Evolutionary conservation across 2,888 invertebrate species (phyloP).

Genomic region (Chorisops tibialis): DNA sequence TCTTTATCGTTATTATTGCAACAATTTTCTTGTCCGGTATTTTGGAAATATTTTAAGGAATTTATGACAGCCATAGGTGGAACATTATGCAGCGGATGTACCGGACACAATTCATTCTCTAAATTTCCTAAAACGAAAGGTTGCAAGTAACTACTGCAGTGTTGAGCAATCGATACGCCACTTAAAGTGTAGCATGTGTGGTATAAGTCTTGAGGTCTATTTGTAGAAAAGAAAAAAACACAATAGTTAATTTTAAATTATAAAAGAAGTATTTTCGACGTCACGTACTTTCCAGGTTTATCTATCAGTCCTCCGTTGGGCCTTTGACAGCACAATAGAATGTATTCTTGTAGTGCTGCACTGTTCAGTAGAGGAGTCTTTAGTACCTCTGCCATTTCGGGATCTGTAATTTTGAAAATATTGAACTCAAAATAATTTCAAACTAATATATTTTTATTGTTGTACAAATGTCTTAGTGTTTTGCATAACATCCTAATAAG

Average conservation of each 20-base stretch:
- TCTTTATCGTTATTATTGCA: too few species aligned
- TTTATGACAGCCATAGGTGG: constrained; percentile 62
- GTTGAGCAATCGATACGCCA: constrained; percentile 91
- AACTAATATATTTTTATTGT: too few species aligned
- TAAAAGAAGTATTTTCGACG: neutral
- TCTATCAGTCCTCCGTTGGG: constrained; percentile 86
- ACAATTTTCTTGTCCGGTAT: too few species aligned
- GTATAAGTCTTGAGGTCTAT: constrained; percentile 83
- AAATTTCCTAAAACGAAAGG: constrained; percentile 63
- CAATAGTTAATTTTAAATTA: constrained; percentile 11
- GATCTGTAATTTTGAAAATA: constrained; percentile 10
- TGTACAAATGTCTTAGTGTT: too few species aligned
- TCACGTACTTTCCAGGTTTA: constrained; percentile 88
- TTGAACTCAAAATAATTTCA: too few species aligned
- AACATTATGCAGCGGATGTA: constrained; percentile 82
- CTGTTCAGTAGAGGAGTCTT: constrained; percentile 66
- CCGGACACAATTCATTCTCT: constrained; percentile 68
- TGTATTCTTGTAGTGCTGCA: constrained; percentile 89
- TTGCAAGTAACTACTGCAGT: constrained; percentile 54
- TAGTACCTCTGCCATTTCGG: neutral
- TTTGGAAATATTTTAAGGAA: constrained; percentile 12
- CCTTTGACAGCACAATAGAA: constrained; percentile 89
- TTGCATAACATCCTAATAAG: too few species aligned
- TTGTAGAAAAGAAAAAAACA: constrained; percentile 38
- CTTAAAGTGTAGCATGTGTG: constrained; percentile 96